Conservation (phyloP, 2,888 invertebrate species). For the Microctonus aethiopoides region DNA sequence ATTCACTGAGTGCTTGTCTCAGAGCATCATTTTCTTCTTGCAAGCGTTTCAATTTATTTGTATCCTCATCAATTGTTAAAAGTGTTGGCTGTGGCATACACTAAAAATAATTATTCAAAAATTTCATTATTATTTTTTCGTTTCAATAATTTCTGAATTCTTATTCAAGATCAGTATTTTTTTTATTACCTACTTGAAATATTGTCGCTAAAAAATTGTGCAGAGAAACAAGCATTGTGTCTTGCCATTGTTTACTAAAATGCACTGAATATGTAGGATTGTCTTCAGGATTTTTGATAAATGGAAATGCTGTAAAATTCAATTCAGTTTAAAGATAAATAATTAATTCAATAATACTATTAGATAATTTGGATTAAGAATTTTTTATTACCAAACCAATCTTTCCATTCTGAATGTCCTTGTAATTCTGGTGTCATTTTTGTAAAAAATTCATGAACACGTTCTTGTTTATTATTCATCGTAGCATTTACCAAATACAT, state of each 20-base stretch:
- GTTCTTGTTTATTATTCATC: conserved; percentile 84
- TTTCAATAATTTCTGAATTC: no score
- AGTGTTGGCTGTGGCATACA: conserved; percentile 89
- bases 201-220: conserved; percentile 94
- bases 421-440: conserved; percentile 90
- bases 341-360: no score
- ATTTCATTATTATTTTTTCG: background rate
- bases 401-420: conserved; percentile 92
- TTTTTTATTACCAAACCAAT: conserved; percentile 96
- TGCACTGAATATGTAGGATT: conserved; percentile 87
- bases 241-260: conserved; percentile 95
- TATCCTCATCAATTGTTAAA: conserved; percentile 87
- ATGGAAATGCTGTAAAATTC: conserved; percentile 82
- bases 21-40: conserved; percentile 86
- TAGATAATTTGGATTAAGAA: conserved; percentile 6
- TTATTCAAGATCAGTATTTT: no score
- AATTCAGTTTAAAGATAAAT: no score
- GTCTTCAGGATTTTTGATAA: conserved; percentile 91
- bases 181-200: conserved; percentile 72
- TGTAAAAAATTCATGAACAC: conserved; percentile 88
- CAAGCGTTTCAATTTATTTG: conserved; percentile 80
- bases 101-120: conserved; percentile 66
- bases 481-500: conserved; percentile 90
- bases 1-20: conserved; percentile 70
- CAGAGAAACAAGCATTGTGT: conserved; percentile 88